Conservation (phyloP, 2,797 vertebrate species). For the Brachymystax lenok region DNA sequence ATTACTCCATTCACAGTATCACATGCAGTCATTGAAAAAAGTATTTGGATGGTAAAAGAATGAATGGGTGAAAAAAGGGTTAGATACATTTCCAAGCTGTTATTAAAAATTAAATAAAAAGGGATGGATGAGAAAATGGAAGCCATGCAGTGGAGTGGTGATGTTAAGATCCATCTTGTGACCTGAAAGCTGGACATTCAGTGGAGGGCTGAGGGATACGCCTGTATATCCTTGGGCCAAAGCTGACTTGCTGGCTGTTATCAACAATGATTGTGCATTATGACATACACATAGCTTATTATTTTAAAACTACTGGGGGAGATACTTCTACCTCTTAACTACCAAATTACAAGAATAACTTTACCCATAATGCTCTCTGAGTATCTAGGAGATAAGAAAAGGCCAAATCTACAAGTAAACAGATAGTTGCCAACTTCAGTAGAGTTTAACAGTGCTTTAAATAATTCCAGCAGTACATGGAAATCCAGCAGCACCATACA, state of each 20-base stretch:
- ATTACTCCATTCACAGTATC: slow-evolving; percentile 59
- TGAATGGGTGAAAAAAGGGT: neutral
- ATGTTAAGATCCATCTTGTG: slow-evolving; percentile 26
- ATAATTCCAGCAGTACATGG: neutral
- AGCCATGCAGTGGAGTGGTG: slow-evolving; percentile 9
- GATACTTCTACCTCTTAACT: neutral
- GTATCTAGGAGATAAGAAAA: neutral
- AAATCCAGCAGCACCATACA: neutral
- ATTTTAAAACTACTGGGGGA: neutral
- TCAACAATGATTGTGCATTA: neutral
- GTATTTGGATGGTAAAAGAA: neutral
- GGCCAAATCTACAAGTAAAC: slow-evolving; percentile 1
- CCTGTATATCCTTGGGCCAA: neutral
- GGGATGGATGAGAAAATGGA: slow-evolving; percentile 16
- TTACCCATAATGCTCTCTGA: too few relatives aligned
- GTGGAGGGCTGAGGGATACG: neutral
- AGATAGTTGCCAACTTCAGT: neutral
- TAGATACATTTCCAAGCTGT: slow-evolving; percentile 16
- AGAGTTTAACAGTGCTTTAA: neutral
- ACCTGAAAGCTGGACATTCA: slow-evolving; percentile 13
- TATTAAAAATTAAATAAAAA: slow-evolving; percentile 3
- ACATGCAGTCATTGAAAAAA: neutral
- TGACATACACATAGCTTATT: too few relatives aligned
- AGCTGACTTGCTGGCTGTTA: neutral
- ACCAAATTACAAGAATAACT: too few relatives aligned